A percentile compares a stretch with the other conserved stretches of the same genome.
Conservation (phyloP, 2,888 invertebrate species). For the Ennomos quercinarius region DNA sequence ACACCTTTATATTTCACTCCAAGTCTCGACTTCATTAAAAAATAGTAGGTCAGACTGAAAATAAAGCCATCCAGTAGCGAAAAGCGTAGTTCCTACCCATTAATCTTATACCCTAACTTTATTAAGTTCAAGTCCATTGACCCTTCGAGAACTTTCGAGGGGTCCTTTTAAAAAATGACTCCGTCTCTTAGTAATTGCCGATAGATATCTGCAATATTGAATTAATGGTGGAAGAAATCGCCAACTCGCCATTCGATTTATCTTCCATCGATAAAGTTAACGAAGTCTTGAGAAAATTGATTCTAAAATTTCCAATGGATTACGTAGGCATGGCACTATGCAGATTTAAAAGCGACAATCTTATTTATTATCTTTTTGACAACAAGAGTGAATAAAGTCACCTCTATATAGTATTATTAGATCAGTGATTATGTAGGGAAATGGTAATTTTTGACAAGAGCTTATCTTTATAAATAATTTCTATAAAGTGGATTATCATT, state of each 20-base stretch:
- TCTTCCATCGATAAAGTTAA: slow-evolving; percentile 65
- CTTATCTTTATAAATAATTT: no score
- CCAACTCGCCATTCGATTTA: slow-evolving; percentile 55
- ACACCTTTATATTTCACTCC: slow-evolving; percentile 17
- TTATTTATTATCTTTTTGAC: no score
- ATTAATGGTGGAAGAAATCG: slow-evolving; percentile 61
- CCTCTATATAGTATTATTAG: no score
- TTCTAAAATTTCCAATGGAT: slow-evolving; percentile 52
- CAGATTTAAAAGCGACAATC: slow-evolving; percentile 12
- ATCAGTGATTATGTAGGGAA: no score
- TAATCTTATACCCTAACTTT: slow-evolving; percentile 40
- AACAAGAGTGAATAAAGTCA: no score
- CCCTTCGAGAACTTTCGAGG: slow-evolving; percentile 33
- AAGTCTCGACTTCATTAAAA: slow-evolving; percentile 23
- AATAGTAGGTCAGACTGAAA: slow-evolving; percentile 23
- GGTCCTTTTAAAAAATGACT: slow-evolving; percentile 45
- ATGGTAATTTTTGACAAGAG: no score
- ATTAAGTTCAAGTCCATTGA: slow-evolving; percentile 42
- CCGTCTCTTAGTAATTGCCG: slow-evolving; percentile 51
- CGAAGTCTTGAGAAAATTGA: slow-evolving; percentile 64
- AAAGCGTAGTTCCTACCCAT: slow-evolving; percentile 33
- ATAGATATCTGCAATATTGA: slow-evolving; percentile 57
- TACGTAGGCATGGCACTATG: slow-evolving; percentile 26
- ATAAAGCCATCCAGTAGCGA: slow-evolving; percentile 30
- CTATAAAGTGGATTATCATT: no score